Evolutionary conservation across 2,888 invertebrate genomes (phyloP).

Genomic region (Slavum lentiscoides): DNA sequence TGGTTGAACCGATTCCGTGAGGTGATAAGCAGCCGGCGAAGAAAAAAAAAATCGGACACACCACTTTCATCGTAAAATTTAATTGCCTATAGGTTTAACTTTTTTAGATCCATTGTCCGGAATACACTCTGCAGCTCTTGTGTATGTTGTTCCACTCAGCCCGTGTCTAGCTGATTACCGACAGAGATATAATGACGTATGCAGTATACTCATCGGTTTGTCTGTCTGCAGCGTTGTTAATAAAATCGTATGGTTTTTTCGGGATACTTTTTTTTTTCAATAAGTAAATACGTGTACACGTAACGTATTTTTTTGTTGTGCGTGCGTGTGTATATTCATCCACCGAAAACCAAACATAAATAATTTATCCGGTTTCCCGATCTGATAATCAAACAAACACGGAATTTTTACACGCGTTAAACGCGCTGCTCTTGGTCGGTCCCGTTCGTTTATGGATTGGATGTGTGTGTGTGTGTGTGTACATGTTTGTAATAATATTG

Average conservation of each 20-base stretch:
- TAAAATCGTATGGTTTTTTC: slow-evolving; percentile 26
- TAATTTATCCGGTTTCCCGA: slow-evolving; percentile 42
- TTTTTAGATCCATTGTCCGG: slow-evolving; percentile 43
- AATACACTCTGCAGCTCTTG: not conserved
- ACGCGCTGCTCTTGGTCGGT: not conserved
- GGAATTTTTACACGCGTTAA: slow-evolving; percentile 39
- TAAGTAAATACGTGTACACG: slow-evolving; percentile 4
- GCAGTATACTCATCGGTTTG: slow-evolving; percentile 33
- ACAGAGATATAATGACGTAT: slow-evolving; percentile 7
- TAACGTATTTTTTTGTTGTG: not conserved
- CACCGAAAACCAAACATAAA: slow-evolving; percentile 37
- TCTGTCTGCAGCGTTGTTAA: slow-evolving; percentile 23
- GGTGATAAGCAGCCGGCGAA: slow-evolving; percentile 33
- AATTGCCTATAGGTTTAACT: slow-evolving; percentile 49
- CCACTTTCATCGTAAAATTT: slow-evolving; percentile 53
- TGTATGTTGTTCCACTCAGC: slow-evolving; percentile 1
- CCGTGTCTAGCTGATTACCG: slow-evolving; percentile 39
- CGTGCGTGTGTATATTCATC: not conserved
- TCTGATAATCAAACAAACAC: slow-evolving; percentile 47
- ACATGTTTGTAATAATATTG: not conserved
- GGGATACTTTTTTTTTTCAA: slow-evolving; percentile 39
- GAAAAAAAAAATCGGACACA: slow-evolving; percentile 49
- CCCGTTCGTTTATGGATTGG: not conserved
- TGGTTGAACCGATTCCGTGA: slow-evolving; percentile 45
- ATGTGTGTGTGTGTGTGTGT: not conserved